These are phyloP conservation scores for Sebastes trivittatus DNA, from an alignment of 2,797 vertebrate species.

Conservation along the genomic window DNA sequence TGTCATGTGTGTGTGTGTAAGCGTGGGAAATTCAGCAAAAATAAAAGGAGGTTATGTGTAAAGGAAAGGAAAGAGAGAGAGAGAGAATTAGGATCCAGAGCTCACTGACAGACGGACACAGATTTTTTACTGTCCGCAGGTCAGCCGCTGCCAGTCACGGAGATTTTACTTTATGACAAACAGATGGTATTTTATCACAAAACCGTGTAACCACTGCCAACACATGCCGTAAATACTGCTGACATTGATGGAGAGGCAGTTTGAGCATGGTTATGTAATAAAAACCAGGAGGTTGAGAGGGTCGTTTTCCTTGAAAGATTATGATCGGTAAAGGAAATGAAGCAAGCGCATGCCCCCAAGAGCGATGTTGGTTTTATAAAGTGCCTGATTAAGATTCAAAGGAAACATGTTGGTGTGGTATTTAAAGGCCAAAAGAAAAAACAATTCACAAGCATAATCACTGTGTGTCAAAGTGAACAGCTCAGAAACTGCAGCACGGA, in stretches of 20 bases:
- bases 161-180: conserved; percentile 46
- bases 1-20: neutral
- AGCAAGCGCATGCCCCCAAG: neutral
- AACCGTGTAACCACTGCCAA: conserved; percentile 18
- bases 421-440: neutral
- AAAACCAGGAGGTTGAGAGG: conserved; percentile 12
- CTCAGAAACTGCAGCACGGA: neutral
- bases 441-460: neutral
- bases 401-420: neutral
- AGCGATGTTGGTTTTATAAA: neutral
- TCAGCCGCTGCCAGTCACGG: conserved; percentile 27
- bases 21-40: conserved; percentile 1
- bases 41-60: neutral
- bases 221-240: conserved; percentile 22
- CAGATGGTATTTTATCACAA: conserved; percentile 52
- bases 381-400: neutral
- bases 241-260: conserved; percentile 19
- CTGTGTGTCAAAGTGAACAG: neutral
- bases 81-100: conserved; percentile 12
- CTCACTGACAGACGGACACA: conserved; percentile 7
- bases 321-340: conserved; percentile 8
- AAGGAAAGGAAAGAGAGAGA: neutral
- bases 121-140: conserved; percentile 8
- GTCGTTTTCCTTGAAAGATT: conserved; percentile 38
- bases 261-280: conserved; percentile 21